Base-by-base conservation (phyloP, 2,113 vertebrate species). In the Tamias sibiricus region DNA sequence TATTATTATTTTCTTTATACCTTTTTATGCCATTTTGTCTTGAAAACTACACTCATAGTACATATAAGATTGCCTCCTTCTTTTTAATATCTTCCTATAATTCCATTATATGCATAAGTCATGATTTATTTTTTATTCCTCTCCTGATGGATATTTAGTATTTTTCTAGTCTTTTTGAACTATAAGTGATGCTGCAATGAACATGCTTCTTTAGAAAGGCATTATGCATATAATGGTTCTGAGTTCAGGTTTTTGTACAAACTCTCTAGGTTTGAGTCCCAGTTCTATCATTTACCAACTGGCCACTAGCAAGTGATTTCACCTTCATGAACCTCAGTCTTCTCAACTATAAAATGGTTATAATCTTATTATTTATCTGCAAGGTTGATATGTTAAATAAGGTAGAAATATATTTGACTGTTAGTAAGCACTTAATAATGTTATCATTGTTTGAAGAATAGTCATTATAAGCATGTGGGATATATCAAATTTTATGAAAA, bases 351-450 rank as follows among this genome's bases (percentile, higher is more conserved):
- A 77, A 91, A 76, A 30, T 72, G 22, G 19, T 16, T 42, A 22
- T n/a, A 86, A 71, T 44, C 81, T 20, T 83, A 72, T 80, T 86
- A 81, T 35, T 93, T 81, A 95, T 2, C 20, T 59, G 17, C 40
- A 93, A 59, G 6, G 37, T 82, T 72, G 49, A 76, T 62, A 92
- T 24, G 19, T 66, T 76, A 93, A 79, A 44, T 88, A 80, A 85
- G 30, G 32, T 64, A 85, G 24, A 59, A 71, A 62, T 91, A 47
- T 68, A 91, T 91, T 93, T 88, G 64, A n/a, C n/a, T 77, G 64
- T 30, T 57, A 80, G n/a, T 86, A 54, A 57, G 28, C 86, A 91
- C n/a, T n/a, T 62, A 93, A 30, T 79, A 30, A 71, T 93, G 26
- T 52, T 74, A 28, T n/a, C 71, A 47, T 20, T 66, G 49, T 30